Conservation (phyloP, 2,888 invertebrate genomes). For the Epinotia nisella region DNA sequence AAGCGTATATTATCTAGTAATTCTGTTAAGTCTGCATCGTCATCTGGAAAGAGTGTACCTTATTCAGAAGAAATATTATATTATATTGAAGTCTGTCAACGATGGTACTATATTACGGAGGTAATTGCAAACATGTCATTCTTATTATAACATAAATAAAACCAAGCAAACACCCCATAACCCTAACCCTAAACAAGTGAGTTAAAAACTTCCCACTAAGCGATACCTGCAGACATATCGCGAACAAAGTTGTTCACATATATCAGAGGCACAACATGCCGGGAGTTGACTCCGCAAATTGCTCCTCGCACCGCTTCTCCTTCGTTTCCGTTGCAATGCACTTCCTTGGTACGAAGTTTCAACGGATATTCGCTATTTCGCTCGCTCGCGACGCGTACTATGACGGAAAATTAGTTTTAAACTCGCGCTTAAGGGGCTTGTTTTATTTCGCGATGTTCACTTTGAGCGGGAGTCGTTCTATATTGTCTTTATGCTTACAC, state of each 20-base stretch:
- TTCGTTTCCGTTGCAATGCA: constrained; percentile 58
- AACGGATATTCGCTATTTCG: constrained; percentile 48
- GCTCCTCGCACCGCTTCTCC: constrained; percentile 48
- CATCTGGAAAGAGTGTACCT: constrained; percentile 52
- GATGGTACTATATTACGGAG: too few relatives aligned
- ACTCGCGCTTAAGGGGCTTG: constrained; percentile 27
- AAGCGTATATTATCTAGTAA: constrained; percentile 59
- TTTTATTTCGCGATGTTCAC: constrained; percentile 20
- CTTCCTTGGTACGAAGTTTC: constrained; percentile 51
- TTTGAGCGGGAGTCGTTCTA: constrained; percentile 7
- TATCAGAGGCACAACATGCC: constrained; percentile 33
- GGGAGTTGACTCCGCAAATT: constrained; percentile 49
- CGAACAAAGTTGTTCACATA: constrained; percentile 30
- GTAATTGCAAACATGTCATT: neutral
- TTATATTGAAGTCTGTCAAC: too few relatives aligned
- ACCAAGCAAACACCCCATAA: constrained; percentile 1
- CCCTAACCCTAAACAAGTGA: constrained; percentile 24
- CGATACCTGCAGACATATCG: constrained; percentile 36
- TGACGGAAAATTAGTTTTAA: constrained; percentile 44
- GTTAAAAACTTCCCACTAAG: constrained; percentile 31
- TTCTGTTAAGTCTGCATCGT: constrained; percentile 56
- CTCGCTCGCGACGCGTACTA: constrained; percentile 46
- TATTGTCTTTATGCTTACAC: constrained; percentile 23
- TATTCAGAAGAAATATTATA: neutral
- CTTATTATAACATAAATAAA: neutral